These are phyloP conservation scores for Actinostola sp. DNA, from an alignment of 92 coral and sea anemone genomes.

Conservation along the genomic window DNA sequence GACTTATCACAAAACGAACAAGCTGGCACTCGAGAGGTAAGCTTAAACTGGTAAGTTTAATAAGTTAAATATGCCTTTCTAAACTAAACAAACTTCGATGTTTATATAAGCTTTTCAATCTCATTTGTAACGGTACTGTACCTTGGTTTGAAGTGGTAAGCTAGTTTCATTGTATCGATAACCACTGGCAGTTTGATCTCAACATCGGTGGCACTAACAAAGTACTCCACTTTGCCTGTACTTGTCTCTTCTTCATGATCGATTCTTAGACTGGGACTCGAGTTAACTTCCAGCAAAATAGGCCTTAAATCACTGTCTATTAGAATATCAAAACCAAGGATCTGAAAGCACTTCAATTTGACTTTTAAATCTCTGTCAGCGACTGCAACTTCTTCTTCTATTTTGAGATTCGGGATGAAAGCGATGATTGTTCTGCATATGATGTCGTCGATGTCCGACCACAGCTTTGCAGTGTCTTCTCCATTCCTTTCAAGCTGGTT, in stretches of 20 bases:
- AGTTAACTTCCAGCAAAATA: constrained; percentile 75
- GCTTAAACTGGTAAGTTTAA: too few species aligned
- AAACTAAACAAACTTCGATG: too few species aligned
- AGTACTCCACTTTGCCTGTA: constrained; percentile 68
- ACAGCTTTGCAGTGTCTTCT: constrained; percentile 52
- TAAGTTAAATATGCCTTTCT: too few species aligned
- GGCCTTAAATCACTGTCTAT: constrained; percentile 66
- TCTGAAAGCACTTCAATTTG: constrained; percentile 71
- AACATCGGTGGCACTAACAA: constrained; percentile 79
- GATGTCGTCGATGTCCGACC: constrained; percentile 74
- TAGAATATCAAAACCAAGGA: constrained; percentile 84
- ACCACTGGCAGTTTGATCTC: constrained; percentile 84
- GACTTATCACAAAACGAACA: too few species aligned
- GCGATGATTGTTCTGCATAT: constrained; percentile 80
- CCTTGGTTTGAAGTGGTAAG: constrained; percentile 61
- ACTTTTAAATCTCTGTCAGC: constrained; percentile 59
- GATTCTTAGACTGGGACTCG: constrained; percentile 80
- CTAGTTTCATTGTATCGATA: constrained; percentile 58
- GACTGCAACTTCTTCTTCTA: constrained; percentile 59
- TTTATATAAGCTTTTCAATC: neutral
- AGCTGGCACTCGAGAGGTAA: too few species aligned
- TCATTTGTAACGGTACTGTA: neutral
- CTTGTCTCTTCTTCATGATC: constrained; percentile 79
- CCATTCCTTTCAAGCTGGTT: constrained; percentile 67
- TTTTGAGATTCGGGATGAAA: constrained; percentile 64